Evolutionary conservation across 1,140 invertebrate genomes (phyloP).

Genomic region (Drosophila athabasca): DNA sequence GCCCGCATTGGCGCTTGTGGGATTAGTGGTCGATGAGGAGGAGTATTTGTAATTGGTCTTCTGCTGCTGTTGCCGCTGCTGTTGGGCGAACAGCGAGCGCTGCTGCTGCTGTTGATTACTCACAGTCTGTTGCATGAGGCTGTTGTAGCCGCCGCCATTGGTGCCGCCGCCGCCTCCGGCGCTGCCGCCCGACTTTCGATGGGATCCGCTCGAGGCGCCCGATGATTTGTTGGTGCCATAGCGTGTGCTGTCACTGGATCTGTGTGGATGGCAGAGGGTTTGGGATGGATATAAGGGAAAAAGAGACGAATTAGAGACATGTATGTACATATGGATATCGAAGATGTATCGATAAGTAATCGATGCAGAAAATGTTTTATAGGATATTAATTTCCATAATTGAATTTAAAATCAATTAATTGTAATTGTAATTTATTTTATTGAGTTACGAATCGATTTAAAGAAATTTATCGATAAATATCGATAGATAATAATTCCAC

Average conservation of each 20-base stretch:
- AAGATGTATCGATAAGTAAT: too few relatives aligned
- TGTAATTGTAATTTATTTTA: too few relatives aligned
- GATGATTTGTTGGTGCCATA: conserved; percentile 83
- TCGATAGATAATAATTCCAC: neutral
- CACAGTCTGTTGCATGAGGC: conserved; percentile 83
- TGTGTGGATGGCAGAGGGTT: conserved; percentile 11
- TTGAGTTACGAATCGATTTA: too few relatives aligned
- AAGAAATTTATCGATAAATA: too few relatives aligned
- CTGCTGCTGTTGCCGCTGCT: conserved; percentile 68
- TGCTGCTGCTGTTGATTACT: conserved; percentile 83
- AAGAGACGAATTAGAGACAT: neutral
- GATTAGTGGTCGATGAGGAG: conserved; percentile 66
- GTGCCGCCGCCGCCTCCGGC: conserved; percentile 54
- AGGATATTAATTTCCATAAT: too few relatives aligned
- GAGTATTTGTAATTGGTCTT: conserved; percentile 79
- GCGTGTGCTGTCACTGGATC: conserved; percentile 83
- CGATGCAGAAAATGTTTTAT: too few relatives aligned
- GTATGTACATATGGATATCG: too few relatives aligned
- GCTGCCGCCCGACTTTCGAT: conserved; percentile 74
- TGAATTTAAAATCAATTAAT: too few relatives aligned
- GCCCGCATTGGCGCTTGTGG: conserved; percentile 43
- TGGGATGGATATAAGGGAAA: neutral
- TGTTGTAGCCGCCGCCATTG: conserved; percentile 73
- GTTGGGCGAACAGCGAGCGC: conserved; percentile 72
- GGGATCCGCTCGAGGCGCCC: conserved; percentile 81